These are phyloP conservation scores for Bubo blakistoni DNA, from an alignment of 2,113 vertebrate species.

Conservation along the genomic window DNA sequence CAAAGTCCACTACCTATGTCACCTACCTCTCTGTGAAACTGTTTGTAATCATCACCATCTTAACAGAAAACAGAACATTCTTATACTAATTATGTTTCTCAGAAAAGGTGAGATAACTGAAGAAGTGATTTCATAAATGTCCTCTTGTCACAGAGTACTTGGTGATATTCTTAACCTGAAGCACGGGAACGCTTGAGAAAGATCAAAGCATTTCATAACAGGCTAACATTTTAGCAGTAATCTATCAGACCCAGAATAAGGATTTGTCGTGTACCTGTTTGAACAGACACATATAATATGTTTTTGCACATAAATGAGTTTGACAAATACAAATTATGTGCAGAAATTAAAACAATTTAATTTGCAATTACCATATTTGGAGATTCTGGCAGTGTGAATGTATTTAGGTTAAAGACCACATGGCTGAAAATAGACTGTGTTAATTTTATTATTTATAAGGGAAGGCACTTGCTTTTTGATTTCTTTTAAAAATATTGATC, in stretches of 20 bases:
- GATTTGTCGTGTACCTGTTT: background rate
- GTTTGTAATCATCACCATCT: accelerated
- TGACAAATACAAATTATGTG: background rate
- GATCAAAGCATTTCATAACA: background rate
- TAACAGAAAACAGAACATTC: background rate
- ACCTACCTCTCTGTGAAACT: background rate
- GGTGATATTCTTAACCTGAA: background rate
- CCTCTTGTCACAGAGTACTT: background rate
- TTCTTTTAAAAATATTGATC: background rate
- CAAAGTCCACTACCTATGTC: background rate
- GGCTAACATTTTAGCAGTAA: background rate
- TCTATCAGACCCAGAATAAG: background rate
- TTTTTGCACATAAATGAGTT: background rate
- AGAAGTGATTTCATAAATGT: background rate
- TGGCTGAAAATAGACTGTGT: background rate
- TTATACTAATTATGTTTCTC: background rate
- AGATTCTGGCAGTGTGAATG: background rate
- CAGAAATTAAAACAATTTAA: background rate
- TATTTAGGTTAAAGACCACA: background rate
- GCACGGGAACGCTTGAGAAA: background rate
- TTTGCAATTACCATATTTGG: accelerated
- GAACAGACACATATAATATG: background rate
- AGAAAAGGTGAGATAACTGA: background rate
- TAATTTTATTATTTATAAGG: background rate
- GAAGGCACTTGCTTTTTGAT: background rate